Percentiles rank a stretch among this genome's conserved stretches.
Evolutionary conservation across 1,140 invertebrate genomes (phyloP).

Genomic region (Archivesica marissinica): DNA sequence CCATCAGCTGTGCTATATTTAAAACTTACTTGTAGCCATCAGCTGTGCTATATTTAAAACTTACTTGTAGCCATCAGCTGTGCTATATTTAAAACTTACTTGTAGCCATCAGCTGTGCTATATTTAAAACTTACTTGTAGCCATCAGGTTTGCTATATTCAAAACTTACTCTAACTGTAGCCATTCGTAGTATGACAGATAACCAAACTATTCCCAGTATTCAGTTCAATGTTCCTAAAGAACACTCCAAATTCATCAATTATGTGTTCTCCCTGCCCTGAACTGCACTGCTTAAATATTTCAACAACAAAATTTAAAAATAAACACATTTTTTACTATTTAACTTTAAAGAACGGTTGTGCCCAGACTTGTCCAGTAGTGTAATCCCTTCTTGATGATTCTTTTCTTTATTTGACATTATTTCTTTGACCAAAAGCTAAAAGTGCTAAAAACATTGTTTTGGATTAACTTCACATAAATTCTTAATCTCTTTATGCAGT

Average conservation of each 20-base stretch:
- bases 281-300: background rate
- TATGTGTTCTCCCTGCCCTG: background rate
- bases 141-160: no score
- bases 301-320: background rate
- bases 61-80: no score
- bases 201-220: background rate
- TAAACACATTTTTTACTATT: background rate
- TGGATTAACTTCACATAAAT: background rate
- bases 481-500: no score
- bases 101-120: no score
- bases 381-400: background rate
- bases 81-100: no score
- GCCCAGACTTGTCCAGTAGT: background rate
- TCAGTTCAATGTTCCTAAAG: background rate
- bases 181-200: background rate
- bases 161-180: background rate
- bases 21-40: no score
- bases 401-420: conserved; percentile 5
- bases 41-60: no score
- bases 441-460: conserved; percentile 26
- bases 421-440: background rate
- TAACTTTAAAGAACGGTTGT: background rate
- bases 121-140: no score
- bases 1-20: no score
- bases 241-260: conserved; percentile 1